These are phyloP conservation scores for Platycercus adscitus DNA, from an alignment of 2,113 vertebrate genomes.

Conservation along the genomic window DNA sequence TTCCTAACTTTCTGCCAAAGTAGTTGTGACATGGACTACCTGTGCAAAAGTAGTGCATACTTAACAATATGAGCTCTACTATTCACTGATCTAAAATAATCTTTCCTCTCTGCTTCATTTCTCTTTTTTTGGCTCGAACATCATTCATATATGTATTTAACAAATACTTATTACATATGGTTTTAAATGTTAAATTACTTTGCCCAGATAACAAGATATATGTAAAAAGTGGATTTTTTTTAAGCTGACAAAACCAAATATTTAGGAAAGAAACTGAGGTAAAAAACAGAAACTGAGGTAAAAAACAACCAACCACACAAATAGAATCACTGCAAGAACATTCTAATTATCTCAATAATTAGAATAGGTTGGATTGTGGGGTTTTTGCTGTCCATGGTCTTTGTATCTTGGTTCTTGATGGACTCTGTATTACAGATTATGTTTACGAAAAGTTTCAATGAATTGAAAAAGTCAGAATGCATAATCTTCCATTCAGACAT, in stretches of 20 bases:
- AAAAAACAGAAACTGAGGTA: neutral
- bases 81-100: neutral
- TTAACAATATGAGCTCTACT: neutral
- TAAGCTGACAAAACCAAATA: slow-evolving; percentile 4
- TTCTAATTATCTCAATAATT: neutral
- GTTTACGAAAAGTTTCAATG: slow-evolving; percentile 51
- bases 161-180: neutral
- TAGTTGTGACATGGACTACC: neutral
- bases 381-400: neutral
- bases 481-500: slow-evolving; percentile 35
- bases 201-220: neutral
- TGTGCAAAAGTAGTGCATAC: neutral
- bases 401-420: neutral
- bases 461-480: slow-evolving; percentile 23
- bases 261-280: neutral
- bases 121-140: neutral
- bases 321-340: neutral
- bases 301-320: neutral
- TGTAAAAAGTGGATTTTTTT: neutral
- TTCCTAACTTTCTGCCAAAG: slow-evolving; percentile 11
- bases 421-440: slow-evolving; percentile 22
- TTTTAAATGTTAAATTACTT: neutral
- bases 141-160: neutral
- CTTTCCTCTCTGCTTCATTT: slow-evolving; percentile 3
- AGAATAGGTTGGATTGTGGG: neutral